Evolutionary conservation across 2,797 vertebrate genomes (phyloP).

Genomic region (Lutjanus campechanus): DNA sequence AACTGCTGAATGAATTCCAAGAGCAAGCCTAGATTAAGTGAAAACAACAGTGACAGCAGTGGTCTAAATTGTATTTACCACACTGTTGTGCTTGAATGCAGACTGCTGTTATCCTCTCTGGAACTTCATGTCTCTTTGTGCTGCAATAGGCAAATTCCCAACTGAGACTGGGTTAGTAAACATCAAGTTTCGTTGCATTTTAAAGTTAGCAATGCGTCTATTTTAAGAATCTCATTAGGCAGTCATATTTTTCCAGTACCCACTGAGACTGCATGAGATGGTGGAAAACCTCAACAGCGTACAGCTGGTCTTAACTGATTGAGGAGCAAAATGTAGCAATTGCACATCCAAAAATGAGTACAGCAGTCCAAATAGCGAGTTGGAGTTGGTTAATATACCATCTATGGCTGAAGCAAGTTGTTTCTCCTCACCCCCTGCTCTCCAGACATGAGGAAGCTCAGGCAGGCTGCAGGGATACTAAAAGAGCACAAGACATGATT

Average conservation of each 20-base stretch:
- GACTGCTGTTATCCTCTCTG: conserved; percentile 34
- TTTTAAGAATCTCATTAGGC: conserved; percentile 50
- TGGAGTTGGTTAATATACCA: too few relatives aligned
- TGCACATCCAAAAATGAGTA: too few relatives aligned
- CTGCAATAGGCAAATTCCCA: conserved; percentile 52
- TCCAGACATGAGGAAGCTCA: too few relatives aligned
- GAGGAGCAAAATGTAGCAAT: too few relatives aligned
- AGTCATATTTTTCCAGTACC: conserved; percentile 43
- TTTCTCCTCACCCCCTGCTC: too few relatives aligned
- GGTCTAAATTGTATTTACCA: conserved; percentile 39
- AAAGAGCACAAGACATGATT: too few relatives aligned
- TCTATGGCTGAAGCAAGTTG: too few relatives aligned
- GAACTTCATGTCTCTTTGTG: conserved; percentile 27
- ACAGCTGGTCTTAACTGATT: background rate
- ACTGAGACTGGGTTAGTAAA: conserved; percentile 52
- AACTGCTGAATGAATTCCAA: conserved; percentile 27
- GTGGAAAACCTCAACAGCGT: background rate
- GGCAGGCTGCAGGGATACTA: too few relatives aligned
- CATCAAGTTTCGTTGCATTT: conserved; percentile 49
- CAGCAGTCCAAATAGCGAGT: too few relatives aligned
- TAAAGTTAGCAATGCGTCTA: conserved; percentile 47
- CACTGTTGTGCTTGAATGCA: conserved; percentile 35
- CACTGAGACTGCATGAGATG: conserved; percentile 4
- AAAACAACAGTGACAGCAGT: conserved; percentile 35
- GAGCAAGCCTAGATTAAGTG: conserved; percentile 23